These are phyloP conservation scores for Pogoniulus pusillus DNA, from an alignment of 2,797 vertebrate species.

Conservation along the genomic window DNA sequence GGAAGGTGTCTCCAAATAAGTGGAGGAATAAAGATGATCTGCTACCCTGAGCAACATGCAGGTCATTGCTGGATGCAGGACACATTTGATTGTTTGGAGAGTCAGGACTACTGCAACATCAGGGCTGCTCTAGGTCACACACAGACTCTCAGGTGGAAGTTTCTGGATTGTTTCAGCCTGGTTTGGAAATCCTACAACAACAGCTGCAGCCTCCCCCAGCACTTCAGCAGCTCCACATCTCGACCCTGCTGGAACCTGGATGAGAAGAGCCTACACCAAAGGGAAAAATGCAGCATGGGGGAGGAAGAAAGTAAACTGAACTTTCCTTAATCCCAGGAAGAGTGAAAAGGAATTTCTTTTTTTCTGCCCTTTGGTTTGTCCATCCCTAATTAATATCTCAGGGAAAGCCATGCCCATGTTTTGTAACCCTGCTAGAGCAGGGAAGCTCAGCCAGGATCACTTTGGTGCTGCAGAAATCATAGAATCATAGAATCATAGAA, in stretches of 20 bases:
- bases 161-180: background rate
- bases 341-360: constrained; percentile 48
- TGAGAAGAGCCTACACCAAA: background rate
- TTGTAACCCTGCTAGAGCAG: background rate
- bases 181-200: background rate
- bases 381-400: constrained; percentile 65
- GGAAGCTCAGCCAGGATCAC: constrained; percentile 12
- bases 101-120: background rate
- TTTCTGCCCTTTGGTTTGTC: constrained; percentile 57
- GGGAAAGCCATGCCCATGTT: background rate
- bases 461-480: constrained; percentile 4
- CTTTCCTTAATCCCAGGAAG: constrained; percentile 28
- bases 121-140: background rate
- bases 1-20: background rate
- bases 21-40: background rate
- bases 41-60: background rate
- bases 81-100: background rate
- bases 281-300: background rate
- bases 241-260: background rate
- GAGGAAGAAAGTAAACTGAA: constrained; percentile 27
- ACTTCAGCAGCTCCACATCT: background rate
- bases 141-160: background rate
- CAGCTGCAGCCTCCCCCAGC: background rate
- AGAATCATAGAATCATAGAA: no score
- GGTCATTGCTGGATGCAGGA: fast-evolving